phyloP scores from a whole-genome alignment of 2,797 vertebrate genomes.

The Xiphorhynchus erythropygius region DNA sequence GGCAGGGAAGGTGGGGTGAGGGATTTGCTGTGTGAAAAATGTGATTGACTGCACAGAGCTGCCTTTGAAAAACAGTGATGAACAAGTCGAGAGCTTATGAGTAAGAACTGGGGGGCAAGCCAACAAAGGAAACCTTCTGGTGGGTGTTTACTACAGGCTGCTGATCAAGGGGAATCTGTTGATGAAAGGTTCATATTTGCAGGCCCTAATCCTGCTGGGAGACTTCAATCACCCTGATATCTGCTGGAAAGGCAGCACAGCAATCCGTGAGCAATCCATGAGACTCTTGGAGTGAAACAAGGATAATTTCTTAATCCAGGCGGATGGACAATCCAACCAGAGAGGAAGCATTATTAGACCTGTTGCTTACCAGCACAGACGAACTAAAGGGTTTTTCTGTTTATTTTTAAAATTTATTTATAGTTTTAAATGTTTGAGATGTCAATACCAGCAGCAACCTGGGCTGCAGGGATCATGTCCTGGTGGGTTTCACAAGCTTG shows the following conservation, averaged over 20 bases:
- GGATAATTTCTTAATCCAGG: not conserved
- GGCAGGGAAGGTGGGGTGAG: not conserved
- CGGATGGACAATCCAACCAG: not conserved
- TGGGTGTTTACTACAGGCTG: not conserved
- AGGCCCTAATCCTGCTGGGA: not conserved
- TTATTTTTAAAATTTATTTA: not conserved
- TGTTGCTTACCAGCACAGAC: not conserved
- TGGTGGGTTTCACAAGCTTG: not conserved
- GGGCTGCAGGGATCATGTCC: not conserved
- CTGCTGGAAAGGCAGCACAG: not conserved
- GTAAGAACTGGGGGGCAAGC: no score
- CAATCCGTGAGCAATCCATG: not conserved
- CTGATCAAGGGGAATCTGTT: not conserved
- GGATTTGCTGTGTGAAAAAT: not conserved
- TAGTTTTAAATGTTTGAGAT: not conserved
- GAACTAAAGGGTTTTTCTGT: not conserved
- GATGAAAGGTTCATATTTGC: not conserved
- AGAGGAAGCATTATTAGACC: not conserved
- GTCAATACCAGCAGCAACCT: not conserved
- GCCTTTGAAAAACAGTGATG: not conserved
- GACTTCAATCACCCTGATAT: not conserved
- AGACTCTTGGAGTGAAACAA: not conserved
- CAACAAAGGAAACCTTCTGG: not conserved
- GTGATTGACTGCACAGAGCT: not conserved
- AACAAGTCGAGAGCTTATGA: not conserved